phyloP scores from a whole-genome alignment of 2,797 vertebrate genomes.

The Alca torda region DNA sequence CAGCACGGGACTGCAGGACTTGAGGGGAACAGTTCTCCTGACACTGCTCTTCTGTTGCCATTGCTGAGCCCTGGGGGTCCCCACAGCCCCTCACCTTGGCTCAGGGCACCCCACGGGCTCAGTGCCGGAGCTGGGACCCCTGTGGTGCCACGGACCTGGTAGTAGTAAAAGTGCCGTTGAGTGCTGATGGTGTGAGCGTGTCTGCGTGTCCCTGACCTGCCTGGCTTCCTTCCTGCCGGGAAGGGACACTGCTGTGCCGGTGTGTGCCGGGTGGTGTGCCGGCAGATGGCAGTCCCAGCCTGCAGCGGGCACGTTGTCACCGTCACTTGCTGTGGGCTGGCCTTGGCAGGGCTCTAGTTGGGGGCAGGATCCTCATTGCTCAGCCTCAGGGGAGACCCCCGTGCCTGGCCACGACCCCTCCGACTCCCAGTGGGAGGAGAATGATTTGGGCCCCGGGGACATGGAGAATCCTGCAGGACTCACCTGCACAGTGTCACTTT shows the following conservation, averaged over 20 bases:
- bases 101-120: accelerated
- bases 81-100: accelerated
- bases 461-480: accelerated
- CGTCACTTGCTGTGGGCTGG: neutral
- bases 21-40: accelerated
- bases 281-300: neutral
- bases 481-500: accelerated
- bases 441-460: accelerated
- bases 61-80: neutral
- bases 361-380: neutral
- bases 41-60: neutral
- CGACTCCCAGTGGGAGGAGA: neutral
- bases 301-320: accelerated
- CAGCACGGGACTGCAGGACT: neutral
- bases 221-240: accelerated
- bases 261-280: neutral
- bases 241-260: neutral
- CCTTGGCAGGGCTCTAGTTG: neutral
- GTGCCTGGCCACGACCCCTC: neutral
- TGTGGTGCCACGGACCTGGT: accelerated
- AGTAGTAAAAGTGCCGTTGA: neutral
- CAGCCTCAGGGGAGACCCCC: accelerated
- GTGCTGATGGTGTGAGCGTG: accelerated
- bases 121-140: accelerated
- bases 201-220: neutral